Evolutionary conservation across 2,888 invertebrate species (phyloP).

Genomic region (Drosophila pseudotakahashii): DNA sequence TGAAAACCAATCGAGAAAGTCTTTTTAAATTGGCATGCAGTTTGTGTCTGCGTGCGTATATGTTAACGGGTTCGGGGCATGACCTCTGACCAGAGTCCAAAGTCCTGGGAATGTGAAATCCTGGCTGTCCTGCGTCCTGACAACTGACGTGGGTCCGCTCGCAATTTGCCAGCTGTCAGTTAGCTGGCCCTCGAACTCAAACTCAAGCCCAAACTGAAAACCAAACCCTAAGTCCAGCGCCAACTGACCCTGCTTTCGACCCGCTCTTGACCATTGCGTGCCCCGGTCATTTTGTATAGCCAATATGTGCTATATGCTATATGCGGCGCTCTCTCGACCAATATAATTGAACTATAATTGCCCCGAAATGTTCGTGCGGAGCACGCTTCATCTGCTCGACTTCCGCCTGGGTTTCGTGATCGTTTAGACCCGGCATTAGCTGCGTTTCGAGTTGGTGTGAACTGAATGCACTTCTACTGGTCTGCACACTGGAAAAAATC

Average conservation of each 20-base stretch:
- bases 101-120: constrained; percentile 47
- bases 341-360: constrained; percentile 78
- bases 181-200: constrained; percentile 24
- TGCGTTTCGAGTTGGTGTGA: constrained; percentile 57
- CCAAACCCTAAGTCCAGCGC: constrained; percentile 47
- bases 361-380: constrained; percentile 49
- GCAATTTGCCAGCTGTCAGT: constrained; percentile 70
- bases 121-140: constrained; percentile 43
- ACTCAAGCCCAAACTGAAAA: not conserved
- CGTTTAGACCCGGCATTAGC: constrained; percentile 46
- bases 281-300: constrained; percentile 8
- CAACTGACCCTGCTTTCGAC: constrained; percentile 32
- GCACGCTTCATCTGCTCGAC: constrained; percentile 66
- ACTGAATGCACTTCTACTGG: constrained; percentile 48
- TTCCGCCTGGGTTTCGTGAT: constrained; percentile 33
- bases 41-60: not conserved
- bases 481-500: not conserved
- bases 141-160: constrained; percentile 65
- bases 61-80: constrained; percentile 32
- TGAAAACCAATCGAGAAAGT: constrained; percentile 56
- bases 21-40: constrained; percentile 7
- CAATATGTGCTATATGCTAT: constrained; percentile 17
- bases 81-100: constrained; percentile 16
- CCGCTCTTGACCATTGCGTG: constrained; percentile 54
- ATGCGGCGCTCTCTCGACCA: constrained; percentile 43